Conservation (phyloP, 2,797 vertebrate genomes). For the Macrochelys suwanniensis region DNA sequence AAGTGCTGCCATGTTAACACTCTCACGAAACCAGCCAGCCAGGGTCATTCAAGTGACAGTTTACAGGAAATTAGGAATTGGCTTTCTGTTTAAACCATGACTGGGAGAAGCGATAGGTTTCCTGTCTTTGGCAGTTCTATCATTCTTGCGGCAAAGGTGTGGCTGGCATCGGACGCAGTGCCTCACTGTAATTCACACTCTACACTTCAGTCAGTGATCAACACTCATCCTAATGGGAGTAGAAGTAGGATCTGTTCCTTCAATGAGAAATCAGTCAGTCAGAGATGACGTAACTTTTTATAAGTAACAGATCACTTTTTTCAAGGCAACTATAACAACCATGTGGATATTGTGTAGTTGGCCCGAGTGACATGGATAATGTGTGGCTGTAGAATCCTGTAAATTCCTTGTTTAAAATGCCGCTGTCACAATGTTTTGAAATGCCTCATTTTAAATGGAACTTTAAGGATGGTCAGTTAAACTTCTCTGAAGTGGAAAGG, state of each 20-base stretch:
- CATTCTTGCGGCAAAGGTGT: neutral
- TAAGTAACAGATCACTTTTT: neutral
- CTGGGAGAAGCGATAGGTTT: constrained; percentile 4
- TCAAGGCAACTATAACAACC: neutral
- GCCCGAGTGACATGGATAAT: neutral
- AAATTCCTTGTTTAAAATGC: neutral
- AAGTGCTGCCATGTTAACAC: neutral
- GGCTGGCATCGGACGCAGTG: neutral
- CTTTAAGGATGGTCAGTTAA: neutral
- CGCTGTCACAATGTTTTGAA: constrained; percentile 5
- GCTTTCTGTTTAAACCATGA: constrained; percentile 14
- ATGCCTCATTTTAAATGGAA: neutral
- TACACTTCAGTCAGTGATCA: neutral
- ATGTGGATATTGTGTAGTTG: rapidly evolving
- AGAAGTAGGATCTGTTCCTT: neutral
- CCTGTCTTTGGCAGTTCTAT: neutral
- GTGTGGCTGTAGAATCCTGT: neutral
- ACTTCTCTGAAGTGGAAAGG: neutral
- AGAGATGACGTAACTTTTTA: neutral
- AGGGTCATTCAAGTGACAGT: constrained; percentile 8
- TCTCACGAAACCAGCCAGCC: neutral
- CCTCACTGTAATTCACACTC: neutral
- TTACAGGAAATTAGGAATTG: constrained; percentile 15
- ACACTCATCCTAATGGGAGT: neutral
- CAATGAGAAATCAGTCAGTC: neutral